Percentiles rank a stretch among this genome's conserved stretches.
Evolutionary conservation across 2,888 invertebrate species (phyloP).

Genomic region (Torymus auratus): DNA sequence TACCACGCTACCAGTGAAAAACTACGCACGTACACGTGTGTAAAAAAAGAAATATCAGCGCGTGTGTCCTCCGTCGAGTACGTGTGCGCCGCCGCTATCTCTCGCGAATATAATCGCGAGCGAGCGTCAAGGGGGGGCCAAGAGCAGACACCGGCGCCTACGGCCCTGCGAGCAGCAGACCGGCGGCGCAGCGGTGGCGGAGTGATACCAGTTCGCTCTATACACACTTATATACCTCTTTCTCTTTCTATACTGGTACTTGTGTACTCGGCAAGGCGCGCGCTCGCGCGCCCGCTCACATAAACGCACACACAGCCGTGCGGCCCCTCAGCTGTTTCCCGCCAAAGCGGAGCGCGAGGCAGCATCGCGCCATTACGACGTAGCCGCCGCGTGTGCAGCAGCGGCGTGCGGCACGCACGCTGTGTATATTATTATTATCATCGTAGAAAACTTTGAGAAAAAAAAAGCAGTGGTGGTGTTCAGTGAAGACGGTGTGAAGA

Average conservation of each 20-base stretch:
- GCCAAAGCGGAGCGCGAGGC: constrained; percentile 76
- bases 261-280: no score
- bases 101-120: not conserved
- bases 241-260: constrained; percentile 36
- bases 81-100: no score
- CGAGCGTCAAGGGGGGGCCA: not conserved
- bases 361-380: constrained; percentile 77
- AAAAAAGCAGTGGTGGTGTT: no score
- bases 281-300: no score
- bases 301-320: not conserved
- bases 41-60: no score
- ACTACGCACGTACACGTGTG: no score
- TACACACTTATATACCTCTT: not conserved
- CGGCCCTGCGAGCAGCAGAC: constrained; percentile 63
- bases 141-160: constrained; percentile 43
- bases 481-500: no score
- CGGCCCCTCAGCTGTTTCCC: constrained; percentile 84
- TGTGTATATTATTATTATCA: no score
- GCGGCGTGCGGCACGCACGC: no score
- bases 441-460: no score
- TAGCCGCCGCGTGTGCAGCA: constrained; percentile 74
- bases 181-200: constrained; percentile 61
- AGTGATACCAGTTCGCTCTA: constrained; percentile 62
- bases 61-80: no score
- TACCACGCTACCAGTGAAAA: no score